Evolutionary conservation across 1,140 invertebrate genomes (phyloP), one percentile per base, ranked within the genome.

Genomic region (Hypsibius dujardini): DNA sequence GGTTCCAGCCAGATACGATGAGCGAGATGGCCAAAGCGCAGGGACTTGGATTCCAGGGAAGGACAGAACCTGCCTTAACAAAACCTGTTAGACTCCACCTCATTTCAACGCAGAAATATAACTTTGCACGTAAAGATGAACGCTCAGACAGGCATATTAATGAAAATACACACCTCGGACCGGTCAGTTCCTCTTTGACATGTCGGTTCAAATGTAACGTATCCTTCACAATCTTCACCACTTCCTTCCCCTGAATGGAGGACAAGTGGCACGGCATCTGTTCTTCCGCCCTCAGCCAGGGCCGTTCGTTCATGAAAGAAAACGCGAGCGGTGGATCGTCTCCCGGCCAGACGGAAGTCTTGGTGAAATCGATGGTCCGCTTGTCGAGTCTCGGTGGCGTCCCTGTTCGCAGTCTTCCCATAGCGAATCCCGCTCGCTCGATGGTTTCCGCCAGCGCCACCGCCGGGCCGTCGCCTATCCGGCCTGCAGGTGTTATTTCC

Each of bases 1-100:
- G 90, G 90, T 81, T 95, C 92, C 1, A 95, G 79, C 90, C 91
- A 96, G 15, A 92, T 81, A 75, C 87, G 86, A 81, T 95, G 92
- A 1, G 76, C 71, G 71, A 83, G 81, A 2, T 83, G 81, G 15
- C 83, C 79, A 79, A 93, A 95, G 72, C 83, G 84, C 2, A 92
- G 74, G 46, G 91, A 81, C 83, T 95, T 95, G 28, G 90, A 90
- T 80, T 95, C 92, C 74, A 95, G 88, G 1, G 92, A 95, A 0
- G 92, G 92, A 79, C 92, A 95, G 80, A 93, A 93, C 70, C 80
- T 81, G 75, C 15, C 70, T 40, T 73, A 46, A 12, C 70, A 73
- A 73, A 73, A 45, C 47, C 28, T 28, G 28, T 28, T 28, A 28
- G 28, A 28, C 28, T 28, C 28, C 28, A 28, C 28, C 28, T 28